phyloP scores from a whole-genome alignment of 2,113 vertebrate genomes.

The Maylandia zebra region DNA sequence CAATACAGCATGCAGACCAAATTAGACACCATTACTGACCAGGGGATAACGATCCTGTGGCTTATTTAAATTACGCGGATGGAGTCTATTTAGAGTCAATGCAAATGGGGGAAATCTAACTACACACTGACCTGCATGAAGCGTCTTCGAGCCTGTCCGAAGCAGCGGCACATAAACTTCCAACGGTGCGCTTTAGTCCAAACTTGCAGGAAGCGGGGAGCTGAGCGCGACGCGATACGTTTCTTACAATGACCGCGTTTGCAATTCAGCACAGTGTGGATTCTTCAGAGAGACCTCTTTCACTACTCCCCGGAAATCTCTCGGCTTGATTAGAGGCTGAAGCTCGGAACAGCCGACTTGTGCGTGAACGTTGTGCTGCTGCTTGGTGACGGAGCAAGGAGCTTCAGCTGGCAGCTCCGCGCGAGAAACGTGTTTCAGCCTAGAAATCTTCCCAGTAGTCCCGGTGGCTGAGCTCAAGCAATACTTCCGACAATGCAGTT shows the following conservation, averaged over 20 bases:
- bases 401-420: conserved; percentile 24
- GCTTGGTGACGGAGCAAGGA: background rate
- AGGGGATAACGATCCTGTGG: background rate
- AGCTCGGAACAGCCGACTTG: background rate
- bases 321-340: background rate
- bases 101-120: background rate
- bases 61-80: background rate
- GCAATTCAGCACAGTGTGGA: background rate
- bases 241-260: background rate
- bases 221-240: background rate
- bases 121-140: conserved; percentile 44
- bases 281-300: background rate
- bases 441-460: background rate
- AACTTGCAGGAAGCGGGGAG: conserved; percentile 33
- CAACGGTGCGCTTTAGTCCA: conserved; percentile 52
- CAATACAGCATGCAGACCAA: background rate
- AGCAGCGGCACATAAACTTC: conserved; percentile 45
- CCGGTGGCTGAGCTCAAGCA: background rate
- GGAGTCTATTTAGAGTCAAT: background rate
- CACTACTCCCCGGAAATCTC: background rate
- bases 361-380: background rate
- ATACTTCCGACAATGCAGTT: conserved; percentile 32
- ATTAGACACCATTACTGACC: background rate
- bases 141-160: background rate
- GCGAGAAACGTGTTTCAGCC: background rate